phyloP scores from a whole-genome alignment of 2,797 vertebrate genomes.

The Chromobotia macracanthus region DNA sequence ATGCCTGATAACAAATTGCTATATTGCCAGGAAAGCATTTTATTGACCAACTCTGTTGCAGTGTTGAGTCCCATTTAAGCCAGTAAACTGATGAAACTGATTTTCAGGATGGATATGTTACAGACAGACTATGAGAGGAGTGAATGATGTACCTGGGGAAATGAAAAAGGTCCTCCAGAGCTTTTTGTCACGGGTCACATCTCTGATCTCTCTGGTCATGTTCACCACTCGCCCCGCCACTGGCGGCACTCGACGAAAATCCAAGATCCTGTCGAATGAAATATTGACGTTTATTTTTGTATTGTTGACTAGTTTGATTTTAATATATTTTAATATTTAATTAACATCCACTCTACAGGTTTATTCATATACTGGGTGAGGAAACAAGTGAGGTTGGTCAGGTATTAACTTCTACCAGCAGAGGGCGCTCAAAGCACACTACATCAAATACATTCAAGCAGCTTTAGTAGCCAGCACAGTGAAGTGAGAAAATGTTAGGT shows the following conservation, averaged over 20 bases:
- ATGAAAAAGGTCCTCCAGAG: conserved; percentile 97
- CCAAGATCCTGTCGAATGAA: conserved; percentile 84
- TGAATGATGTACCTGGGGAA: conserved; percentile 86
- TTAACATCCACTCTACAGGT: no score
- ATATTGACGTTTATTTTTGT: neutral
- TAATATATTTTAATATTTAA: no score
- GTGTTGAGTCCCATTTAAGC: neutral
- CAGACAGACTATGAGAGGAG: neutral
- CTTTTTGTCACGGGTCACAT: conserved; percentile 94
- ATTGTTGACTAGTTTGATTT: no score
- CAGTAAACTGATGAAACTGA: neutral
- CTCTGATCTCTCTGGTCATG: conserved; percentile 95
- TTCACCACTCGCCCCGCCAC: conserved; percentile 93
- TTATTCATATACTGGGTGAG: no score
- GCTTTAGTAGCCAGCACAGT: neutral
- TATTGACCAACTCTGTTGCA: neutral
- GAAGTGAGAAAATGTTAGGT: neutral
- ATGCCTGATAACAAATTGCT: conserved; percentile 6
- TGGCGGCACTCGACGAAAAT: conserved; percentile 93
- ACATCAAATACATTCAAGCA: conserved; percentile 8
- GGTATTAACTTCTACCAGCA: conserved; percentile 22
- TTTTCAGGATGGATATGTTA: neutral
- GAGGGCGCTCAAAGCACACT: conserved; percentile 40
- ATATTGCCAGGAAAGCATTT: neutral
- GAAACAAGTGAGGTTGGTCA: neutral